These are phyloP conservation scores for Neodiprion virginianus DNA, from an alignment of 1,140 invertebrate species.

Conservation along the genomic window DNA sequence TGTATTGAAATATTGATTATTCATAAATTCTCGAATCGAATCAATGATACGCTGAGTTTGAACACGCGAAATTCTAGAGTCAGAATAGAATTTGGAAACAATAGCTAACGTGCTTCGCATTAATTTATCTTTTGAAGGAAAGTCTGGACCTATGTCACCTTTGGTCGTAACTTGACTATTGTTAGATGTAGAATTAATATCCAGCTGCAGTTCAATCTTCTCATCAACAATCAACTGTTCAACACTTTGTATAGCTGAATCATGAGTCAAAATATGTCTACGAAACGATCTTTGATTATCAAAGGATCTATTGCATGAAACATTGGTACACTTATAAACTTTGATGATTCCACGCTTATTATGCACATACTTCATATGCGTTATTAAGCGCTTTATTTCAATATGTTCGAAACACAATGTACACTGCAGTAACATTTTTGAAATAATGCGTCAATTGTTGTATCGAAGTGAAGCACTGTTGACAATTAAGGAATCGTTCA, in stretches of 20 bases:
- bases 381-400: no score
- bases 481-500: no score
- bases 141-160: not conserved
- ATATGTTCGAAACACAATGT: no score
- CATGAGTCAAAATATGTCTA: not conserved
- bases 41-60: not conserved
- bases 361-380: no score
- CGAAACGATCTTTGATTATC: conserved; percentile 3
- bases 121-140: not conserved
- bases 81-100: not conserved
- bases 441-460: no score
- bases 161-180: not conserved
- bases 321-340: not conserved
- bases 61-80: not conserved
- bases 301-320: not conserved
- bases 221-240: not conserved
- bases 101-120: not conserved
- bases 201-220: not conserved
- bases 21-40: not conserved
- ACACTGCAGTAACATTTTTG: no score
- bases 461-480: no score
- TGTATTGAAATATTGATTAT: not conserved
- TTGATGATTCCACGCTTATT: no score
- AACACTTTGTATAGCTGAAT: not conserved
- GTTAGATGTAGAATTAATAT: not conserved